Base-by-base conservation (phyloP, 2,888 invertebrate species). In the Caenorhabditis uteleia region DNA sequence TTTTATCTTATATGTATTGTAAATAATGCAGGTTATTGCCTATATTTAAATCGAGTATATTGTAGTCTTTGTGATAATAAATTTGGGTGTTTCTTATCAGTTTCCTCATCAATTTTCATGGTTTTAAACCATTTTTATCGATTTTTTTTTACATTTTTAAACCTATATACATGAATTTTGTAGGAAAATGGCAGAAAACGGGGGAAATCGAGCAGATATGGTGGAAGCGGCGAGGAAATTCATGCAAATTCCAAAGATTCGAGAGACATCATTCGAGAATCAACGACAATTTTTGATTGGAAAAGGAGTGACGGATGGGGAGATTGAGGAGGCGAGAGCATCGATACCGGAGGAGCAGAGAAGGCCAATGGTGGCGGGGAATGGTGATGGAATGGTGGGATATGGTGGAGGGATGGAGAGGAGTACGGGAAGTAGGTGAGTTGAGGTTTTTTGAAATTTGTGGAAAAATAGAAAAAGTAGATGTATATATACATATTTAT, bases 191-290 rank as follows among this genome's bases (percentile, higher is more conserved):
- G 8, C 53, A 20, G 39, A 39, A 39, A 20, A 40, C 12, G 20
- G 25, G 8, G 14, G 44, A 23, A 38, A 34, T 6, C 58, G 78
- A 14, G 18, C 70, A 3, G 77, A 79, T 18, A 77, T 78, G 74
- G 77, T 82, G 16, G 77, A 74, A 49, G 78, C 77, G 8, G 81
- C 81, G 1, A 46, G 74, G 10, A 74, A 77, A 39, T 81, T 81
- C 54, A 71, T 81, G 70, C 50, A 66, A 25, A 82, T 79, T 8
- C 77, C 79, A 7, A 80, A 80, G 54, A 68, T 71, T 20, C 6
- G 26, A 10, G 65, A 73, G 23, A 79, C 81, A 14, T 74, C 80
- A 4, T 68, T 77, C 33, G 75, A 77, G 16, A 79, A 82, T 34
- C 81, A 82, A 57, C 57, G 70, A 29, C 58, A 65, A 26, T 82